Conservation (phyloP, 2,113 vertebrate species). For the Coregonus clupeaformis region DNA sequence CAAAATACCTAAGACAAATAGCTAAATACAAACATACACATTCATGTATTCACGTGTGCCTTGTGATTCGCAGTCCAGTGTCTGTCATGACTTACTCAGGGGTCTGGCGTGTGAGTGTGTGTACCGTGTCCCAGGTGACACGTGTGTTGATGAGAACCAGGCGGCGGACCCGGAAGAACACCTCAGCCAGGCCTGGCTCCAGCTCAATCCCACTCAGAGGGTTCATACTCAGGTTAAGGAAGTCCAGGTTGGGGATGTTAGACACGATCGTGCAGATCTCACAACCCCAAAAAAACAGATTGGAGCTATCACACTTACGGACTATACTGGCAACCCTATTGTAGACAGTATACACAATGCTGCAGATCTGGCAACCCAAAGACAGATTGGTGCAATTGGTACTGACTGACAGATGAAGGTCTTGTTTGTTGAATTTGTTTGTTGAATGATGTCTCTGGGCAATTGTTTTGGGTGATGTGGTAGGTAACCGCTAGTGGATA, state of each 20-base stretch:
- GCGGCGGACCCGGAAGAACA: constrained; percentile 85
- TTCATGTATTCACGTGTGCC: no score
- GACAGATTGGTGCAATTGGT: no score
- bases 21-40: no score
- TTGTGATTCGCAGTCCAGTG: background rate
- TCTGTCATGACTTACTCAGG: constrained; percentile 81
- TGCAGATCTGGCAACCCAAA: no score
- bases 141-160: constrained; percentile 97
- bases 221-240: constrained; percentile 98
- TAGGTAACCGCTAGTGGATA: no score
- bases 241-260: constrained; percentile 92
- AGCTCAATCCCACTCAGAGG: constrained; percentile 85
- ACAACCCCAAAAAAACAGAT: constrained; percentile 9
- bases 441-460: no score
- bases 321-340: no score
- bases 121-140: constrained; percentile 93
- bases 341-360: no score
- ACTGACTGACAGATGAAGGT: no score
- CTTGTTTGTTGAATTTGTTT: no score
- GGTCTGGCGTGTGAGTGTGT: constrained; percentile 85
- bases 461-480: no score
- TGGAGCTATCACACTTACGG: background rate
- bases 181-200: constrained; percentile 82
- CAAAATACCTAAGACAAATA: no score
- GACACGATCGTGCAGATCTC: constrained; percentile 96